phyloP scores from a whole-genome alignment of 2,113 vertebrate species.

The Pygoscelis adeliae region DNA sequence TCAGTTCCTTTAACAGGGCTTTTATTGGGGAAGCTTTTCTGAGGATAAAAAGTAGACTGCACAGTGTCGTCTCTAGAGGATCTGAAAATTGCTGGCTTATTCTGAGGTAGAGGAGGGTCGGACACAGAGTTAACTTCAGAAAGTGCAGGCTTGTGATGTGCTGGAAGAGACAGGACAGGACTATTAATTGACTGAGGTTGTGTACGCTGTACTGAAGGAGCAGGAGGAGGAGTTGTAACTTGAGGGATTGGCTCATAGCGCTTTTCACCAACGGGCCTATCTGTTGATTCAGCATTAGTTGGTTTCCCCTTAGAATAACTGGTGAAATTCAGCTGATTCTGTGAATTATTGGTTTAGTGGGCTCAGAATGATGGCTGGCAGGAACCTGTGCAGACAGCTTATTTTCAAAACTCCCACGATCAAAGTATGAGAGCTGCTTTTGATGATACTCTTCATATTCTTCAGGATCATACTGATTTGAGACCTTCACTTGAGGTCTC shows the following conservation, averaged over 20 bases:
- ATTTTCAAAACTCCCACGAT: constrained; percentile 83
- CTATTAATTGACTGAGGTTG: constrained; percentile 59
- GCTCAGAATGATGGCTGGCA: constrained; percentile 79
- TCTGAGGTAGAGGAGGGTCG: constrained; percentile 70
- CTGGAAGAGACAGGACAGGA: constrained; percentile 69
- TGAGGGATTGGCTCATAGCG: constrained; percentile 74
- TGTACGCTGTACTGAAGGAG: constrained; percentile 72
- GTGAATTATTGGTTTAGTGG: constrained; percentile 72
- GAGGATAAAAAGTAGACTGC: constrained; percentile 79
- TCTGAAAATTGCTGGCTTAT: constrained; percentile 75
- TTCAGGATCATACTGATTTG: constrained; percentile 85
- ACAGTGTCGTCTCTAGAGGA: constrained; percentile 80
- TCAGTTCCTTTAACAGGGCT: constrained; percentile 83
- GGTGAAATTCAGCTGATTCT: constrained; percentile 79
- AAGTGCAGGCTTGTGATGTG: constrained; percentile 77
- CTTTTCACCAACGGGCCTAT: constrained; percentile 81
- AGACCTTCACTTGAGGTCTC: constrained; percentile 80
- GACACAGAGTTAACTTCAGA: constrained; percentile 78
- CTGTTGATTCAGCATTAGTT: constrained; percentile 69
- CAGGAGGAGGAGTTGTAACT: constrained; percentile 67
- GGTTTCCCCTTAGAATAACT: constrained; percentile 75
- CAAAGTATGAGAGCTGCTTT: constrained; percentile 89
- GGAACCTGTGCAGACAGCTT: constrained; percentile 75
- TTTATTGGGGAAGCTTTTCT: constrained; percentile 88
- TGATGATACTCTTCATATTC: constrained; percentile 87